Conservation (phyloP, 1,140 invertebrate genomes). For the Agraylea sexmaculata region DNA sequence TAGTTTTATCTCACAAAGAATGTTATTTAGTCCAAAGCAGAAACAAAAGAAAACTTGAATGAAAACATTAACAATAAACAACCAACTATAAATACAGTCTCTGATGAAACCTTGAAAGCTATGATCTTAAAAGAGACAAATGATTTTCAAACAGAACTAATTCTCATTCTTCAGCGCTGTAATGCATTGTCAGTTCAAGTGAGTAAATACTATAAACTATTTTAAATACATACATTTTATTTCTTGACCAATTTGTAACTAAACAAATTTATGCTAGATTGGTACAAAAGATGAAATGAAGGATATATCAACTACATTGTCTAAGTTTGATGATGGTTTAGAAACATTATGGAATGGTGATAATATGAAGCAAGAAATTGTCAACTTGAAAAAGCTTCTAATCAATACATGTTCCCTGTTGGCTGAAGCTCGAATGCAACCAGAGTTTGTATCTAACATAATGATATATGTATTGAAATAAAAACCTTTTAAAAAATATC, state of each 20-base stretch:
- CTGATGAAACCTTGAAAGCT: slow-evolving; percentile 30
- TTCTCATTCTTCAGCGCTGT: slow-evolving; percentile 41
- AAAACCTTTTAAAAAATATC: background rate
- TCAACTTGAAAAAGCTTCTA: slow-evolving; percentile 42
- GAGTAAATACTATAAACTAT: slow-evolving; percentile 6
- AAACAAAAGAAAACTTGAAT: too few species aligned
- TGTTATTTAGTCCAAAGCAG: too few species aligned
- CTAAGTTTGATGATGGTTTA: slow-evolving; percentile 23
- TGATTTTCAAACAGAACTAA: slow-evolving; percentile 50
- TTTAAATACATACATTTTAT: background rate
- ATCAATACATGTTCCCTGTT: slow-evolving; percentile 50
- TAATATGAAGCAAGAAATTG: slow-evolving; percentile 29
- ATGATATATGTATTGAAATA: slow-evolving; percentile 7
- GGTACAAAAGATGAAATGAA: slow-evolving; percentile 41
- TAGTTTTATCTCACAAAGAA: too few species aligned
- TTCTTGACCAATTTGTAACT: background rate
- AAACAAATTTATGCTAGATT: slow-evolving; percentile 23
- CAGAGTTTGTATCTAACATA: slow-evolving; percentile 40
- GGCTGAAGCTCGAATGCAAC: slow-evolving; percentile 49
- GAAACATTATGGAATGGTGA: slow-evolving; percentile 33
- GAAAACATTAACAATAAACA: too few species aligned
- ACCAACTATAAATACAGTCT: slow-evolving; percentile 22
- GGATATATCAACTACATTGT: slow-evolving; percentile 23
- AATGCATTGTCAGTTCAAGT: slow-evolving; percentile 37
- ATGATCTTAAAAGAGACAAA: slow-evolving; percentile 44